A percentile compares a stretch with the other conserved stretches of the same genome.
phyloP scores from a whole-genome alignment of 2,797 vertebrate genomes.

The Myotis pilosus region DNA sequence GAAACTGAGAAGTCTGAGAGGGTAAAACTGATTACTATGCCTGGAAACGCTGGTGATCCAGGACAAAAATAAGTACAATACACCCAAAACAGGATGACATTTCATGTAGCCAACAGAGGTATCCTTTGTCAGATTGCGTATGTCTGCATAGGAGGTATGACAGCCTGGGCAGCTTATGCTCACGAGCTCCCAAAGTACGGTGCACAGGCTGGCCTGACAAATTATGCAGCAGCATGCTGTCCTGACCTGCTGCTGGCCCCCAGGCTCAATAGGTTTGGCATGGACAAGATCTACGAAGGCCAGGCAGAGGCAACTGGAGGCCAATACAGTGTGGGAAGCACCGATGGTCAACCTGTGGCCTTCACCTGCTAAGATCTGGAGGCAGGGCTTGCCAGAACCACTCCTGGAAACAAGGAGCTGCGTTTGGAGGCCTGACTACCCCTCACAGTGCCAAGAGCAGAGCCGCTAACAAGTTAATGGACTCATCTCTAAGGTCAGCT shows the following conservation, averaged over 20 bases:
- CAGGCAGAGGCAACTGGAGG: not conserved
- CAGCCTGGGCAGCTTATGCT: not conserved
- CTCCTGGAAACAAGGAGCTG: not conserved
- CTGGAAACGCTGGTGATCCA: not conserved
- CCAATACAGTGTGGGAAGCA: not conserved
- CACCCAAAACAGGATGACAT: not conserved
- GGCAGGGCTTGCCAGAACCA: not conserved
- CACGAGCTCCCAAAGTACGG: not conserved
- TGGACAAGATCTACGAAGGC: not conserved
- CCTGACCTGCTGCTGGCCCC: not conserved
- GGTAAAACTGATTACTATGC: not conserved
- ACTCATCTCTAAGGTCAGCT: not conserved
- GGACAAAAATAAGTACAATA: not conserved
- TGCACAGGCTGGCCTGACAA: not conserved
- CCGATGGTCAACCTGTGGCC: no score
- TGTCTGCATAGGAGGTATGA: no score
- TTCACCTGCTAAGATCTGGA: not conserved
- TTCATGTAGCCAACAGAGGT: not conserved
- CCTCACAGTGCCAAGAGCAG: not conserved
- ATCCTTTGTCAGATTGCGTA: not conserved
- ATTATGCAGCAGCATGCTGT: accelerated
- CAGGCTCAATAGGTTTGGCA: not conserved
- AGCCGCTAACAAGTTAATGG: no score
- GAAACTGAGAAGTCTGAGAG: not conserved
- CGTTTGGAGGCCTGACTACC: no score